phyloP scores from a whole-genome alignment of 2,888 invertebrate genomes.

The Aethes cnicana region DNA sequence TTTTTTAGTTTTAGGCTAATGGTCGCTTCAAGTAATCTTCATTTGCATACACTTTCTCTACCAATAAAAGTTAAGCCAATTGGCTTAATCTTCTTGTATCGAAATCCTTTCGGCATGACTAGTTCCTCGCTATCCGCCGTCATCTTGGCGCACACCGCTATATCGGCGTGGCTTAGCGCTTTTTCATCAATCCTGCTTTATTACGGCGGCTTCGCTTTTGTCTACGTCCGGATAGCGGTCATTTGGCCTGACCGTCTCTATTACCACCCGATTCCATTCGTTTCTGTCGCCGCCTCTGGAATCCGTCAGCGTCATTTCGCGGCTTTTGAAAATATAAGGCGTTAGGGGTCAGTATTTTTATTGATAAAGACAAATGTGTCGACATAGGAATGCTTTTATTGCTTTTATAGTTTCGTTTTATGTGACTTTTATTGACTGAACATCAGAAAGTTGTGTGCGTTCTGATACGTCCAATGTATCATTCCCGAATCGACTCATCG shows the following conservation, averaged over 20 bases:
- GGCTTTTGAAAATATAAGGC: conserved; percentile 26
- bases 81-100: no score
- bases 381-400: conserved; percentile 18
- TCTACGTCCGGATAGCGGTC: conserved; percentile 77
- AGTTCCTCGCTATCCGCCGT: conserved; percentile 38
- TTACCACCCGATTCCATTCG: conserved; percentile 79
- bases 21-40: no score
- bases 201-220: conserved; percentile 80
- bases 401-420: conserved; percentile 20
- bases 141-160: conserved; percentile 49
- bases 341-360: conserved; percentile 27
- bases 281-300: conserved; percentile 70
- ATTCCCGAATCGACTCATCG: not conserved
- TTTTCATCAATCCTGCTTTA: conserved; percentile 84
- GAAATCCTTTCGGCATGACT: no score
- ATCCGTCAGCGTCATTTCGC: conserved; percentile 65
- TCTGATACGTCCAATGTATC: no score
- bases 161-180: conserved; percentile 84
- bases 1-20: not conserved
- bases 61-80: no score
- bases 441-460: not conserved
- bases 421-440: not conserved
- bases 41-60: no score
- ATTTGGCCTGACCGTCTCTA: conserved; percentile 77
- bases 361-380: conserved; percentile 29